Percentiles rank a stretch among this genome's conserved stretches.
These are phyloP conservation scores for Danaus chrysippus DNA, from an alignment of 2,888 invertebrate genomes.

Conservation along the genomic window DNA sequence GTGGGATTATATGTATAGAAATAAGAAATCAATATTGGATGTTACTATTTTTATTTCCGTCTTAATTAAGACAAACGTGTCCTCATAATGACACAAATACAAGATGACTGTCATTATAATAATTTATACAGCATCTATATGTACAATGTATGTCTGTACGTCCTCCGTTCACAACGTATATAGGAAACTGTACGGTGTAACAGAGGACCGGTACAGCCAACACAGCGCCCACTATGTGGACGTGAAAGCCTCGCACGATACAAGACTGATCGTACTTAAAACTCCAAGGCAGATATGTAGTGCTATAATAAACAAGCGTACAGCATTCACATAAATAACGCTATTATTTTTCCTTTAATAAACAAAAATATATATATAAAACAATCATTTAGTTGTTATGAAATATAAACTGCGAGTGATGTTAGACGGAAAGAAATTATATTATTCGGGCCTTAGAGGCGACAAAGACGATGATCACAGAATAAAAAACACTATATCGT, in stretches of 20 bases:
- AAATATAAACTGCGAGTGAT: conserved; percentile 17
- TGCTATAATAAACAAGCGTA: conserved; percentile 42
- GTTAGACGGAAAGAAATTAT: conserved; percentile 31
- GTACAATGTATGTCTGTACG: conserved; percentile 67
- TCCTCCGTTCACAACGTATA: conserved; percentile 33
- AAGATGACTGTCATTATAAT: conserved; percentile 67
- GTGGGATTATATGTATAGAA: conserved; percentile 34
- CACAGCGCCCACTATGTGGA: conserved; percentile 62
- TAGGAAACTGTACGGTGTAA: conserved; percentile 12
- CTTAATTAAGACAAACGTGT: conserved; percentile 68
- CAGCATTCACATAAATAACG: no score
- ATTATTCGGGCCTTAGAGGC: conserved; percentile 52
- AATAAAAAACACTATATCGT: conserved; percentile 59
- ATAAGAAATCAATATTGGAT: conserved; percentile 59
- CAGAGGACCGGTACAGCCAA: conserved; percentile 42
- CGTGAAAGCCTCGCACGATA: conserved; percentile 43
- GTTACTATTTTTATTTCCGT: conserved; percentile 76
- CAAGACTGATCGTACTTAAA: conserved; percentile 14
- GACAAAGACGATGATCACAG: conserved; percentile 64
- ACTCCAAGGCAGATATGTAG: conserved; percentile 62
- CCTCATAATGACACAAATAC: conserved; percentile 68
- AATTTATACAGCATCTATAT: conserved; percentile 77
- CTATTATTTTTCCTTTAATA: no score
- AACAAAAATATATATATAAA: no score
- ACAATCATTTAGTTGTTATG: conserved; percentile 1